Base-by-base conservation (phyloP, 2,888 invertebrate species). In the Blastobasis adustella region DNA sequence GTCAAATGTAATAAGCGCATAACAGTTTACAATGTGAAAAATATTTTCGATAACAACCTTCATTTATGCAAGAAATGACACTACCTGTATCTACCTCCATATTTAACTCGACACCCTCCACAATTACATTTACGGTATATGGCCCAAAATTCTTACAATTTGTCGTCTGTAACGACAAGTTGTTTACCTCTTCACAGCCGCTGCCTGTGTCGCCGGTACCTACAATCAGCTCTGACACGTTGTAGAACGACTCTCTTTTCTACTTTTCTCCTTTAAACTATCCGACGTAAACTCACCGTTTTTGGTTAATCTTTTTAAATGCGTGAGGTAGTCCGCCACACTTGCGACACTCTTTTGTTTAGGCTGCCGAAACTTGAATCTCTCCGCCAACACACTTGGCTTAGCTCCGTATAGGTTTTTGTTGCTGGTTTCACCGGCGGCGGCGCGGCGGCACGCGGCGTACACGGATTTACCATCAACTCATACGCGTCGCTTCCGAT, bases 141-240 rank as follows among this genome's bases (percentile, higher is more conserved):
- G 40, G 40, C 8, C 8, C 8, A 46, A 42, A 5, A 54, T 3
- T 10, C 37, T 36, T 0, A 50, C 41, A 50, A 52, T 10, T 37
- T 51, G 52, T 46, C 51, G 51, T 49, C 39, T 49, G 42, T 54
- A 56, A 38, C 6, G 37, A 9, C 54, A n/a, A 5, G 51, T 49
- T 47, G 53, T 56, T 43, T 56, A 53, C 45, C 36, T 45, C 45
- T 23, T 45, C 45, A 5, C 6, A 23, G 4, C 23, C 45, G 43
- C 5, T n/a, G 6, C 5, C 43, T 5, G 5, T n/a, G 8, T 43
- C 43, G 5, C 10, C 10, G 7, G n/a, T 6, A 5, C 6, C 43
- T n/a, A 8, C 10, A 8, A 5, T n/a, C n/a, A 8, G 7, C n/a
- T 5, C 7, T n/a, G 6, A 5, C 7, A 43, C n/a, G 43, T n/a